phyloP scores from a whole-genome alignment of 2,797 vertebrate species.

The Chaunax sp. region DNA sequence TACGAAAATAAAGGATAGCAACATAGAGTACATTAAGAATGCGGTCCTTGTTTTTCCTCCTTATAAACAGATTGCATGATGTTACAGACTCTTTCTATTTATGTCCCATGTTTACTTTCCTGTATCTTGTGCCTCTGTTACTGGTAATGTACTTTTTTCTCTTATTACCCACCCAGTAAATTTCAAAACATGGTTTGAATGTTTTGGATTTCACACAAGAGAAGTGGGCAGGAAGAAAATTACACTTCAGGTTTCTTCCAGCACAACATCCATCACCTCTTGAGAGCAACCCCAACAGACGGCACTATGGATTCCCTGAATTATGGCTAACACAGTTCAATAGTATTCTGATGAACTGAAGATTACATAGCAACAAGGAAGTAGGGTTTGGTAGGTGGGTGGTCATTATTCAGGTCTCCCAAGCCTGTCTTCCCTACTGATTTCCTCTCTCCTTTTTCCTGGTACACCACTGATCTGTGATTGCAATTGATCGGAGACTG shows the following conservation, averaged over 20 bases:
- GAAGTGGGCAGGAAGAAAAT: slow-evolving; percentile 39
- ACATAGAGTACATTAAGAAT: neutral
- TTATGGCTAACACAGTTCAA: slow-evolving; percentile 57
- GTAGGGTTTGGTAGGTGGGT: slow-evolving; percentile 48
- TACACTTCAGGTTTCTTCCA: slow-evolving; percentile 34
- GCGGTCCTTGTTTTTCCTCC: neutral
- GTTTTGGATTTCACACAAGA: slow-evolving; percentile 21
- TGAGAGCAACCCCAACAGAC: slow-evolving; percentile 43
- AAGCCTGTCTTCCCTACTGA: slow-evolving; percentile 46
- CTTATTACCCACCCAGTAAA: slow-evolving; percentile 4
- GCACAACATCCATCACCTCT: slow-evolving; percentile 52
- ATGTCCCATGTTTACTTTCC: neutral
- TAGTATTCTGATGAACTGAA: slow-evolving; percentile 65
- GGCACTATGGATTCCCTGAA: slow-evolving; percentile 53
- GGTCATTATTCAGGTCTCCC: slow-evolving; percentile 66
- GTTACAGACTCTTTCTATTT: neutral
- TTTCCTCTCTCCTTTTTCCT: slow-evolving; percentile 45
- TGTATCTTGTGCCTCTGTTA: neutral
- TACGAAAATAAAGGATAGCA: neutral
- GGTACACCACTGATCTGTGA: slow-evolving; percentile 66
- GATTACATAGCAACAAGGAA: slow-evolving; percentile 62
- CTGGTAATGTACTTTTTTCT: neutral
- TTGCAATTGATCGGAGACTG: slow-evolving; percentile 72
- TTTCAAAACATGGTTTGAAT: slow-evolving; percentile 12
- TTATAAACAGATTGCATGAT: neutral